Base-by-base conservation (phyloP, 2,797 vertebrate species). In the Gambelia wislizenii region DNA sequence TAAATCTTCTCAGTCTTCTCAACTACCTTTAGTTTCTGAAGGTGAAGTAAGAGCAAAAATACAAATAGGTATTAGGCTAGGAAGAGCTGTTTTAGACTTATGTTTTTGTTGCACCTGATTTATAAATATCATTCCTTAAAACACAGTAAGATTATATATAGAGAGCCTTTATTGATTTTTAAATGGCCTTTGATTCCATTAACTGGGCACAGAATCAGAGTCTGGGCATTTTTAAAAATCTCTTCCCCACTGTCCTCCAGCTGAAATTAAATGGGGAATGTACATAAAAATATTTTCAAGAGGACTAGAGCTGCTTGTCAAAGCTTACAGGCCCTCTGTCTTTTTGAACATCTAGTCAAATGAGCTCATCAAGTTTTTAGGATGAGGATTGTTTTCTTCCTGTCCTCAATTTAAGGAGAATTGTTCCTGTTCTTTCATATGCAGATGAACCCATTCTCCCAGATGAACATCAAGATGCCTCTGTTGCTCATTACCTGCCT, bases 351-450 rank as follows among this genome's bases (percentile, higher is more conserved):
- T 54, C 30, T 30, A 49, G 59, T 80, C 30, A 67, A 59, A 76
- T 77, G 42, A 76, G 47, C 67, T 42, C 49, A 25, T 80, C 81
- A 44, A 4, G 36, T 69, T 76, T 88, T 76, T 64, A 83, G 76
- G 81, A 67, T 56, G 36, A n/a, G 39, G 39, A 79, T 79, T 74
- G 76, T 39, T 85, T n/a, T 80, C 47, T 70, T 56, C 61, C 2
- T 6, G 27, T 78, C 47, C 22, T 72, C 22, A 64, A 22, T 2
- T 72, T 52, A 61, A 49, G 75, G 75, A 54, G 12, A 89, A 89
- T 74, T 80, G 39, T 49, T 74, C 42, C 42, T 59, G 64, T 85
- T 61, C 59, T 80, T 85, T 80, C 72, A 85, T 79, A 85, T 61
- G 67, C 8, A 85, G 67, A 85, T 80, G 39, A 85, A 44, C 6